These are phyloP conservation scores for Alligator mississippiensis DNA, from an alignment of 2,113 vertebrate species.

Conservation along the genomic window DNA sequence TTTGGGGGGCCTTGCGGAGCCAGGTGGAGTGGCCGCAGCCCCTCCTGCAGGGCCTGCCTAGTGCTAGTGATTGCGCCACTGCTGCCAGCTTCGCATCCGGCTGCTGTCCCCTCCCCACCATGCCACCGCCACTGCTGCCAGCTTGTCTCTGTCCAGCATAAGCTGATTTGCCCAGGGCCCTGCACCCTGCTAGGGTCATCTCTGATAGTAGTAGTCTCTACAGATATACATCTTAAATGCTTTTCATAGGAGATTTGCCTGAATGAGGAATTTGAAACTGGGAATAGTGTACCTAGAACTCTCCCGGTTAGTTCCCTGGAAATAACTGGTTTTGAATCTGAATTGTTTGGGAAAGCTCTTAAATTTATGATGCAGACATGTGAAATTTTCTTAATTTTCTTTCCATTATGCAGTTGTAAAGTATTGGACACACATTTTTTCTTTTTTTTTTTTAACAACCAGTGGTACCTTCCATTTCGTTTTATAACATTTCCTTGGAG, in stretches of 20 bases:
- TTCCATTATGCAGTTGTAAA: neutral
- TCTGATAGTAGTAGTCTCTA: neutral
- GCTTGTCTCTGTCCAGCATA: neutral
- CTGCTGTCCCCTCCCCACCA: too few relatives aligned
- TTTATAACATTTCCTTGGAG: neutral
- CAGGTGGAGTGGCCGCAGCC: too few relatives aligned
- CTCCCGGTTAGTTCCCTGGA: neutral
- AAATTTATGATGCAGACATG: neutral
- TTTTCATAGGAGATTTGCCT: neutral
- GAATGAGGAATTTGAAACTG: neutral
- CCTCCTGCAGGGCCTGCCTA: too few relatives aligned
- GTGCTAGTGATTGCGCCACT: too few relatives aligned
- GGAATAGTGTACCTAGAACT: neutral
- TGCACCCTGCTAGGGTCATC: too few relatives aligned
- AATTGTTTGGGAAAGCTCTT: neutral
- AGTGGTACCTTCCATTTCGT: neutral
- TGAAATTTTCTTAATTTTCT: neutral
- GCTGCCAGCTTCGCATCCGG: too few relatives aligned
- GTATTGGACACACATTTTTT: neutral
- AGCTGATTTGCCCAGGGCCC: too few relatives aligned
- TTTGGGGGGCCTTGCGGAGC: too few relatives aligned
- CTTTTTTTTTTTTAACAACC: neutral
- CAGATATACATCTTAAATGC: neutral
- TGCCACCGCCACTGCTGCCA: neutral
- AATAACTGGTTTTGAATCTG: neutral